These are phyloP conservation scores for Aphelinus atriplicis DNA, from an alignment of 1,140 invertebrate genomes.

Conservation along the genomic window DNA sequence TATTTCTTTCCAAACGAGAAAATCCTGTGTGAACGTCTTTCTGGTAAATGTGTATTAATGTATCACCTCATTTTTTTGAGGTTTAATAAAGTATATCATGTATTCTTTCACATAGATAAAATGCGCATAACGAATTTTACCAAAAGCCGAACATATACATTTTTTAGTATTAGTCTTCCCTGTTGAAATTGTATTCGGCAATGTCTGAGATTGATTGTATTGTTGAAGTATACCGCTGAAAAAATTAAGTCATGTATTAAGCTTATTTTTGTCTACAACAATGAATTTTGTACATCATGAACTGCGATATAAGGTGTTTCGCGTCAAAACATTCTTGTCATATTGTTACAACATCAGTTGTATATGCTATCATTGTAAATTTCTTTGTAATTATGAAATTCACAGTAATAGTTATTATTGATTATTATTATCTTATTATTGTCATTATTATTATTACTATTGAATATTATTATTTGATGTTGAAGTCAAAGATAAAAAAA, in stretches of 20 bases:
- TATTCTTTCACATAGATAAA: conserved; percentile 24
- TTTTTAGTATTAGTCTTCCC: conserved; percentile 57
- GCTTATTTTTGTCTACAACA: conserved; percentile 6
- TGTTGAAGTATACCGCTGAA: conserved; percentile 39
- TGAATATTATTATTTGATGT: conserved; percentile 29
- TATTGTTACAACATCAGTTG: conserved; percentile 36
- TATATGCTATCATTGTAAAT: conserved; percentile 31
- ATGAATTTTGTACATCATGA: conserved; percentile 28
- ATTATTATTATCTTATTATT: conserved; percentile 4
- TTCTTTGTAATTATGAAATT: conserved; percentile 21
- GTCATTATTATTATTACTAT: not conserved
- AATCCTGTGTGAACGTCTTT: conserved; percentile 31
- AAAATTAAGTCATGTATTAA: conserved; percentile 30
- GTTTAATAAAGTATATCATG: conserved; percentile 14
- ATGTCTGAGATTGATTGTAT: conserved; percentile 48
- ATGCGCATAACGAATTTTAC: conserved; percentile 38
- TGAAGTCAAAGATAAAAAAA: conserved; percentile 3
- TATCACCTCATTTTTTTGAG: conserved; percentile 35
- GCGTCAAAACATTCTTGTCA: not conserved
- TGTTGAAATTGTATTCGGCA: conserved; percentile 49
- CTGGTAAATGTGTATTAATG: conserved; percentile 33
- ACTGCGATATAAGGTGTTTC: conserved; percentile 9
- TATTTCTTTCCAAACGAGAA: conserved; percentile 20
- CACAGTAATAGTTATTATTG: conserved; percentile 23
- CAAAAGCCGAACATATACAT: conserved; percentile 36